A percentile compares a stretch with the other conserved stretches of the same genome.
phyloP scores from a whole-genome alignment of 1,140 invertebrate genomes.

The Wasmannia auropunctata region DNA sequence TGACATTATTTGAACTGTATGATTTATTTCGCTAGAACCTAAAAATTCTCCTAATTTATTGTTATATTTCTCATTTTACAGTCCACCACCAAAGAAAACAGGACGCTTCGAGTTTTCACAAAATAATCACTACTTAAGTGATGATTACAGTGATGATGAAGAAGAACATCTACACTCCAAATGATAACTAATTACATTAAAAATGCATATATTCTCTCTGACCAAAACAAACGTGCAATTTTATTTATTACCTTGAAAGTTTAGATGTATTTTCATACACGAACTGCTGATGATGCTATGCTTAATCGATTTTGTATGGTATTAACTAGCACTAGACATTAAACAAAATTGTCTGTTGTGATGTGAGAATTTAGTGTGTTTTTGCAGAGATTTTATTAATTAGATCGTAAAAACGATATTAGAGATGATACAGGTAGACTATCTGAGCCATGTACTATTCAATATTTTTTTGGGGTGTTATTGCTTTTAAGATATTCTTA shows the following conservation, averaged over 20 bases:
- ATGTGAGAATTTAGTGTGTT: constrained; percentile 52
- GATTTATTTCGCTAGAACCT: too few species aligned
- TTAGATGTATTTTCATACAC: constrained; percentile 68
- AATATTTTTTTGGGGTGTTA: constrained; percentile 34
- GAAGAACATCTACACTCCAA: constrained; percentile 82
- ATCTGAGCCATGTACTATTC: constrained; percentile 27
- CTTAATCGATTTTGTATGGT: constrained; percentile 67
- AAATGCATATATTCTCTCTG: constrained; percentile 60
- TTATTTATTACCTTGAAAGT: constrained; percentile 55
- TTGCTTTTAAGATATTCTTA: constrained; percentile 5
- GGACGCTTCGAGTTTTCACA: constrained; percentile 83
- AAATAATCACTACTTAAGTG: constrained; percentile 81
- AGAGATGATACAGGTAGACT: constrained; percentile 40
- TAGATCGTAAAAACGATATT: constrained; percentile 40
- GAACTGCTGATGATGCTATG: constrained; percentile 62
- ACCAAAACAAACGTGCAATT: constrained; percentile 72
- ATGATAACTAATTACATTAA: constrained; percentile 70
- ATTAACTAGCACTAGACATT: constrained; percentile 59
- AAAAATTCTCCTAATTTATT: too few species aligned
- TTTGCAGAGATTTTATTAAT: constrained; percentile 58
- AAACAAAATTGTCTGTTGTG: constrained; percentile 55
- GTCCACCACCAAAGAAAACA: constrained; percentile 85
- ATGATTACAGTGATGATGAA: constrained; percentile 85
- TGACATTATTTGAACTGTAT: too few species aligned
- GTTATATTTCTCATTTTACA: constrained; percentile 80